Conservation (phyloP, 2,888 invertebrate species). For the Caenorhabditis imperialis region DNA sequence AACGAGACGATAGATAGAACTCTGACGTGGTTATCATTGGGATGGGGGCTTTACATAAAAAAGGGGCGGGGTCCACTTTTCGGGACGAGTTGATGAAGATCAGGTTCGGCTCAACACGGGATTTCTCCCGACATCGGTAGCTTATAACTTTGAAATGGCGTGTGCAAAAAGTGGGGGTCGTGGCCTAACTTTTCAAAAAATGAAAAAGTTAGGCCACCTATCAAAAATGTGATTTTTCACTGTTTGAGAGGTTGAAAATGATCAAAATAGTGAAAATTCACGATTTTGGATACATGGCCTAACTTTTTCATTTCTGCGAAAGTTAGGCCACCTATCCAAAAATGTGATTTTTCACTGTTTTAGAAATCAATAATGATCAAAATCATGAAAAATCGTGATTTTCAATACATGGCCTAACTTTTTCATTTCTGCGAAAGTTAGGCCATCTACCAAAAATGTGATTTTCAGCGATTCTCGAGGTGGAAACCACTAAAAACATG, state of each 20-base stretch:
- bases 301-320: constrained; percentile 1
- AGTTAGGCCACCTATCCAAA: background rate
- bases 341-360: background rate
- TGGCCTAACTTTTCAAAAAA: background rate
- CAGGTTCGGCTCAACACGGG: constrained; percentile 50
- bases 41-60: constrained; percentile 10
- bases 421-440: background rate
- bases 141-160: constrained; percentile 16
- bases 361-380: constrained; percentile 1
- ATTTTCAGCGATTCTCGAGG: background rate
- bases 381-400: too few relatives aligned
- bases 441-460: background rate
- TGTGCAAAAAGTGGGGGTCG: background rate
- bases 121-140: constrained; percentile 49
- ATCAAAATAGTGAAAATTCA: background rate
- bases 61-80: constrained; percentile 2
- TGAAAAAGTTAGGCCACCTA: background rate
- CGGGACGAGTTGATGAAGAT: constrained; percentile 46
- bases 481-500: background rate
- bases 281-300: too few relatives aligned
- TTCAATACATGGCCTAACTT: background rate
- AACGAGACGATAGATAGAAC: constrained; percentile 24
- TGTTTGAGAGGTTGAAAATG: constrained; percentile 3
- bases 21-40: constrained; percentile 42
- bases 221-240: background rate